Evolutionary conservation across 2,888 invertebrate species (phyloP), one percentile per base, ranked within the genome.

Genomic region (Xestia xanthographa): DNA sequence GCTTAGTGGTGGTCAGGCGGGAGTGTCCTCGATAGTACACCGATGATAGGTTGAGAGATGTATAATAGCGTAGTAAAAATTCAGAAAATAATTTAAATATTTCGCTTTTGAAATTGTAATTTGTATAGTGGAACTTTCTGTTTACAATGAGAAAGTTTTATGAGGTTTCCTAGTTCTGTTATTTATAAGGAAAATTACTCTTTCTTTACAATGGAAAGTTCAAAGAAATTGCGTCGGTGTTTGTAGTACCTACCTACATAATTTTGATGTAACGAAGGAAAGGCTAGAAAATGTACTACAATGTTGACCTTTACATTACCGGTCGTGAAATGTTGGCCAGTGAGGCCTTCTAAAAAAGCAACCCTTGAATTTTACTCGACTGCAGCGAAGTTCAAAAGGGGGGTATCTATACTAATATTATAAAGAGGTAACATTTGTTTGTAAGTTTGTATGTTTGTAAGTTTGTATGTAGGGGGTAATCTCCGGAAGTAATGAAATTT

Each of bases 111-210:
- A 17, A 34, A 41, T 60, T 60, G 17, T 62, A 56, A 48, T 78
- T 68, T 83, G 29, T 53, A 29, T 29, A 67, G 62, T 82, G 14
- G 22, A 67, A 77, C 4, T 78, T 67, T 83, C 20, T 56, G 41
- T 63, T 70, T 29, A 70, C 34, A 48, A 29, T 69, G 34, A 56
- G 34, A 66, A 70, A 26, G 34, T 82, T 74, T 81, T 66, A 26
- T 43, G 43, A 56, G 48, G 34, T 70, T 66, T 82, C 56, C 22
- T 77, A 82, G 70, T 70, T 70, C 8, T 58, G 65, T 69, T 67
- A 63, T 73, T 65, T 66, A 41, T 60, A 69, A 5, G 41, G 34
- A 38, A 81, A 66, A 69, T 58, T 75, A 75, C 26, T 66, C 45
- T 53, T 69, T 76, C n/a, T 41, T 63, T 26, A 65, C 22, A 65